Base-by-base conservation (phyloP, 2,113 vertebrate genomes). In the Pionites leucogaster region DNA sequence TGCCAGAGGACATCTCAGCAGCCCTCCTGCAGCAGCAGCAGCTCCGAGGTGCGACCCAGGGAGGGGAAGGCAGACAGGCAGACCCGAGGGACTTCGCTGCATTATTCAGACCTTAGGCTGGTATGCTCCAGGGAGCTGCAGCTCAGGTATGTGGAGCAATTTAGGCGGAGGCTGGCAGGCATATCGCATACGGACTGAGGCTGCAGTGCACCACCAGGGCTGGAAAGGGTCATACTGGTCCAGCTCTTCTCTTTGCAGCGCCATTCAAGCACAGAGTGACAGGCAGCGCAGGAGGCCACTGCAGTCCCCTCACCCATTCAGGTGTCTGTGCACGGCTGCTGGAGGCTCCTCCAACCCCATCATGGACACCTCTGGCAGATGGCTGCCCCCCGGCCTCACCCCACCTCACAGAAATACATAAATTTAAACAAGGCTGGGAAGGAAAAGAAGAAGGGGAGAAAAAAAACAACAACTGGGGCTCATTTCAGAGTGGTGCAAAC, bases 281-380 rank as follows among this genome's bases (percentile, higher is more conserved):
- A 5, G 1, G 3, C 11, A 1, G 49, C 0, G 28, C 57, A 3
- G 33, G 19, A 64, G 57, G 33, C 47, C 16, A 0, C 41, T 0
- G 8, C 65, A 5, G 82, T 19, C 15, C 69, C 46, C 65, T 29
- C 33, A 14, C 4, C 78, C 52, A 1, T 12, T 35, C 60, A 24
- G 82, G 84, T 39, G 44, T 6, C 79, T 24, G 52, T 3, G 9
- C 68, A 31, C 3, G 13, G 35, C 64, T 65, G 42, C 41, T 24
- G 42, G 14, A 49, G 24, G 31, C 27, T 71, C 33, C 41, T 57
- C 64, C 28, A 13, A n/a, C 15, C 29, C 75, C 17, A 6, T 15
- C 57, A 42, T 2, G 70, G 62, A 10, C 46, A 75, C 86, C 80
- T n/a, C 62, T 0, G 4, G 86, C 94, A 96, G 97, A 92, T 92